Base-by-base conservation (phyloP, 2,113 vertebrate species). In the Clarias magur region DNA sequence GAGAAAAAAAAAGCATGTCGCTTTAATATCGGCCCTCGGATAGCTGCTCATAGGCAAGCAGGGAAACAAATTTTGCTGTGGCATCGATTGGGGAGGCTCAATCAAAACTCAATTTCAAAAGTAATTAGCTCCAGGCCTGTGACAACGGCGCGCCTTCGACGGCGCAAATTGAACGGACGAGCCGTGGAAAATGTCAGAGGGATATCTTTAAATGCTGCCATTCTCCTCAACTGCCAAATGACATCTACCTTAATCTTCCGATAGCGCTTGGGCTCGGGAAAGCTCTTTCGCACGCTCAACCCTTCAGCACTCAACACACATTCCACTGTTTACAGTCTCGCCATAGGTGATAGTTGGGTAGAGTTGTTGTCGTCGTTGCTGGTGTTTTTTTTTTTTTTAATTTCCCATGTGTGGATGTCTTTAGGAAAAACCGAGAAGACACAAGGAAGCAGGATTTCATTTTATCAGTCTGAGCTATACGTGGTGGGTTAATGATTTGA, bases 51-150 rank as follows among this genome's bases (percentile, higher is more conserved):
- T 96, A 96, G 96, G 96, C 96, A 96, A 96, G 95, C 94, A 88
- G 94, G 97, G 97, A 97, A 98, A 97, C 97, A 97, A 97, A 97
- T 97, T 96, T 97, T 96, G 97, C 97, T 96, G 96, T 96, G 94
- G 96, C 96, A 97, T 99, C 97, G 96, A 98, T 98, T 99, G 96
- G 96, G 96, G 97, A 95, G 96, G 95, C 97, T 98, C 97, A 97
- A 98, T 99, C 97, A 99, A 98, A 99, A 98, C 97, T 97, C 97
- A 96, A 98, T 99, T 98, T 98, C 97, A 97, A 97, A 99, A 99
- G 96, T 98, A 99, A 99, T 99, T 99, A 99, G 97, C 98, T 97
- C 96, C 96, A 97, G 96, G 96, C 97, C 95, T 96, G 95, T 97
- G 96, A 97, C 97, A 95, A 96, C 96, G 94, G 90, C 92, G 92